phyloP scores from a whole-genome alignment of 2,113 vertebrate species.

The Egretta garzetta region DNA sequence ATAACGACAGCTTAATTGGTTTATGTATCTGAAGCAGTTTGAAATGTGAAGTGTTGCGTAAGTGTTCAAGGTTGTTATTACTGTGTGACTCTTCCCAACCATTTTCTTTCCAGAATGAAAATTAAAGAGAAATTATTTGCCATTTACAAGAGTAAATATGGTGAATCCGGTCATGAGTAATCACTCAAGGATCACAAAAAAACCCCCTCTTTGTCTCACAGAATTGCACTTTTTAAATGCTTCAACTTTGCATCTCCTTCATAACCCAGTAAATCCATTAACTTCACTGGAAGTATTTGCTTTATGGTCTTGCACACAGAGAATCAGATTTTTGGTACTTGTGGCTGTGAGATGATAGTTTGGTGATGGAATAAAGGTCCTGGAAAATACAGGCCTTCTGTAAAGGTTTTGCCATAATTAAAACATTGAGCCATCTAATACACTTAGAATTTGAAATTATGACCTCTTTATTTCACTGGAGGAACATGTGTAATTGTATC shows the following conservation, averaged over 20 bases:
- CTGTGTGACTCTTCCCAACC: conserved; percentile 25
- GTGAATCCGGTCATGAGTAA: conserved; percentile 1
- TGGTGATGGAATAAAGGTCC: background rate
- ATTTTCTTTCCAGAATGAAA: conserved; percentile 30
- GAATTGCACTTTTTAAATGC: background rate
- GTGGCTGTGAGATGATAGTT: background rate
- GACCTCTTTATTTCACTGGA: background rate
- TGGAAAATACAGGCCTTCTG: background rate
- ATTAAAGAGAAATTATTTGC: conserved; percentile 31
- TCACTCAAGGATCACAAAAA: background rate
- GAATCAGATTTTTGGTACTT: background rate
- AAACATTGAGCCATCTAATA: background rate
- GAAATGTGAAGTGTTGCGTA: conserved; percentile 39
- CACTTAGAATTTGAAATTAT: background rate
- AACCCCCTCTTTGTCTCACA: background rate
- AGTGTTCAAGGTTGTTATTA: conserved; percentile 51
- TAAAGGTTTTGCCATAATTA: background rate
- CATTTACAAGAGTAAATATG: conserved; percentile 29
- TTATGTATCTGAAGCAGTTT: conserved; percentile 46
- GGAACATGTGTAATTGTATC: background rate
- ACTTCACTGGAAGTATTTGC: background rate
- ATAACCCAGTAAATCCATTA: background rate
- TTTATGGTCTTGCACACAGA: rapidly evolving
- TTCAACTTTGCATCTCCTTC: background rate
- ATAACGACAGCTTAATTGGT: conserved; percentile 60